phyloP scores from a whole-genome alignment of 2,797 vertebrate species.

The Gymnothorax reevesii region DNA sequence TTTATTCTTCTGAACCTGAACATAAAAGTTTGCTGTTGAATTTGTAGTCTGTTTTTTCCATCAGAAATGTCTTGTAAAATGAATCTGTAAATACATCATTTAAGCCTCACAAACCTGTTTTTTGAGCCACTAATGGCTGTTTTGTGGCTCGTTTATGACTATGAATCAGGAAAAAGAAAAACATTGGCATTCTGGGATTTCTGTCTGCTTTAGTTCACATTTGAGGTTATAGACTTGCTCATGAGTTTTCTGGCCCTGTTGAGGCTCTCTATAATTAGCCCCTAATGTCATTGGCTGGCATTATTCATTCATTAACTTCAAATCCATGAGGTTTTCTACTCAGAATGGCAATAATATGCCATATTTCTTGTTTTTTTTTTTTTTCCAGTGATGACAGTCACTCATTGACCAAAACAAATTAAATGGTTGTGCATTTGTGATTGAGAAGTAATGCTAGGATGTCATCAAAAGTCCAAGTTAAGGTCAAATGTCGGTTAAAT shows the following conservation, averaged over 20 bases:
- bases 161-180: neutral
- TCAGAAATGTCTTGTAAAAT: no score
- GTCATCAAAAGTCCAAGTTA: no score
- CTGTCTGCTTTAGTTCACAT: neutral
- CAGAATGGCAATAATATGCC: neutral
- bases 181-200: neutral
- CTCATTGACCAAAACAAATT: no score
- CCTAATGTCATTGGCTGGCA: neutral
- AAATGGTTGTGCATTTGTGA: no score
- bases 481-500: no score
- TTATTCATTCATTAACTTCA: neutral
- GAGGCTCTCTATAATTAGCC: neutral
- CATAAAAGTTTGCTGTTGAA: neutral
- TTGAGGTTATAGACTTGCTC: neutral
- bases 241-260: neutral
- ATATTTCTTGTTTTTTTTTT: neutral
- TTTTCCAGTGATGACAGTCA: no score
- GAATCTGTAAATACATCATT: no score
- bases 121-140: neutral
- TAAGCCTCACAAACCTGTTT: neutral
- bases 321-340: neutral
- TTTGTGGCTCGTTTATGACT: neutral
- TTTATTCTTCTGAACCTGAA: neutral
- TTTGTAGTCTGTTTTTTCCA: neutral
- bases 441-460: no score